These are phyloP conservation scores for Gopherus evgoodei DNA, from an alignment of 2,113 vertebrate species.

Conservation along the genomic window DNA sequence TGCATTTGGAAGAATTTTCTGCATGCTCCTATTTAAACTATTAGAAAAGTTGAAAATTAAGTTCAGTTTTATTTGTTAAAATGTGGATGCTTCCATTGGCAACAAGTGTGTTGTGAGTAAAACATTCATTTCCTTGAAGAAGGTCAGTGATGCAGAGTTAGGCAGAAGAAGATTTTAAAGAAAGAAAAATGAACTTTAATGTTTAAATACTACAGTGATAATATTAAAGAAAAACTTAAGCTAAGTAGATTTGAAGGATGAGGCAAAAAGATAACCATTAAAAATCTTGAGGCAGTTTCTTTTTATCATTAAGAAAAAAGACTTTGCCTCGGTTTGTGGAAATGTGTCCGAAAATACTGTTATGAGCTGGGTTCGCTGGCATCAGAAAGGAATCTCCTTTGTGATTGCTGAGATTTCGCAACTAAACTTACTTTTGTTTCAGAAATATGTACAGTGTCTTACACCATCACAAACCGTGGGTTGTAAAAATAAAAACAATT, in stretches of 20 bases:
- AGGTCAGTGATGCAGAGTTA: not conserved
- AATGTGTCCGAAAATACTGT: not conserved
- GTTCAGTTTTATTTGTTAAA: not conserved
- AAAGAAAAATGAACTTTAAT: not conserved
- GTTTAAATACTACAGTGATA: not conserved
- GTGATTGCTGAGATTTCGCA: not conserved
- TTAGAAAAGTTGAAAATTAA: not conserved
- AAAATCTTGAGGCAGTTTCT: not conserved
- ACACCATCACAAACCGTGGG: not conserved
- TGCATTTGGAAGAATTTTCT: fast-evolving
- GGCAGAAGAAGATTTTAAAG: not conserved
- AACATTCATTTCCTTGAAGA: not conserved
- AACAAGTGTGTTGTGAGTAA: not conserved
- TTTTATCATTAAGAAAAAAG: not conserved
- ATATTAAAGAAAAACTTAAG: not conserved
- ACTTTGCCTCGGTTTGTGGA: not conserved
- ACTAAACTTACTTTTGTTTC: not conserved
- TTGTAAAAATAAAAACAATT: not conserved
- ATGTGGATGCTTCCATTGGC: not conserved
- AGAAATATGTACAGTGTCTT: not conserved
- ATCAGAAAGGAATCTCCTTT: not conserved
- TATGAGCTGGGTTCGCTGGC: not conserved
- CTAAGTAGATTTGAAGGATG: not conserved
- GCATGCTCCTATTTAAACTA: fast-evolving
- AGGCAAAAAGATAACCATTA: not conserved